Evolutionary conservation across 2,888 invertebrate species (phyloP), one percentile per base, ranked within the genome.

Genomic region (Trimorus sp.): DNA sequence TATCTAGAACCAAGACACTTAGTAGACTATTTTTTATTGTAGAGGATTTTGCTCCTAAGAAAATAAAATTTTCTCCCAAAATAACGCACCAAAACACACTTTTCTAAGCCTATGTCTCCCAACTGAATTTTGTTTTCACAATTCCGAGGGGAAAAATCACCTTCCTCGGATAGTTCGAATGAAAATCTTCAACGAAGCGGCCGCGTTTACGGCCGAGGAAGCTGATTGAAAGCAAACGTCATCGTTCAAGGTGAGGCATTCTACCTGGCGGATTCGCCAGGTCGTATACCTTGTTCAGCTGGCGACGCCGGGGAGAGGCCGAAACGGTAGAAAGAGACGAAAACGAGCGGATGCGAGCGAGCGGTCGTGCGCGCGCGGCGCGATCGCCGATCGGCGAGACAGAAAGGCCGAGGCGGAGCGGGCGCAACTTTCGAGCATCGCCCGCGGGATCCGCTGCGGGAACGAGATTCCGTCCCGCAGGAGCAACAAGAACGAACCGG

Each of bases 271-370:
- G 79, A 83, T 79, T 83, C 77, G 83, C 79, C 84, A 84, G 85
- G 83, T 83, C 82, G 85, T 84, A 83, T 84, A 84, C 84, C 84
- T 83, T 83, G 79, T 80, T 82, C 84, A 80, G 76, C 82, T 78
- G 84, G 82, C 78, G 78, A 80, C 78, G 79, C 56, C 38, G 70
- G 59, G 81, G 70, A 80, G 75, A 75, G 79, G 73, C 76, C 71
- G 37, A 76, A 77, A 68, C 78, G 75, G 62, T 79, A 68, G 75
- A 82, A 82, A 75, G 76, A 79, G 79, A 82, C 51, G 71, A 75
- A 79, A 79, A 79, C 70, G 71, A 71, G 66, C 70, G 65, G 56
- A 66, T 58, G 59, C 42, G 42, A 53, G n/a, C 45, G 49, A 51
- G 49, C 62, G 48, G 16, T 49, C 37, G 42, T 59, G 58, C 74